phyloP scores from a whole-genome alignment of 1,140 invertebrate genomes.

The Saxidomus purpurata region DNA sequence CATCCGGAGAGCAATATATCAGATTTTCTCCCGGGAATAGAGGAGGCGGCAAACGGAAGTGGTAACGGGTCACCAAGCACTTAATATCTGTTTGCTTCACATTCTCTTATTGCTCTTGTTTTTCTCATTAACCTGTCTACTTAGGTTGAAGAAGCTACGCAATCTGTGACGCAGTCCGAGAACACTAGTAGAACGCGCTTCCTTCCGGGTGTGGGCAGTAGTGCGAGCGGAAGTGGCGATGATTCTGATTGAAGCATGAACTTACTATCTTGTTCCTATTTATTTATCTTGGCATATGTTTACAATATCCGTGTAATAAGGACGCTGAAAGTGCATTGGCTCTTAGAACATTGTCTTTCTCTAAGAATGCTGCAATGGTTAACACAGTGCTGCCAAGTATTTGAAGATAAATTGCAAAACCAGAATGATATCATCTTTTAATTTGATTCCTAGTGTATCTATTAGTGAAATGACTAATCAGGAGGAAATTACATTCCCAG shows the following conservation, averaged over 20 bases:
- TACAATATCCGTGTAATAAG: too few species aligned
- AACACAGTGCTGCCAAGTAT: too few species aligned
- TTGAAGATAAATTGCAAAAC: too few species aligned
- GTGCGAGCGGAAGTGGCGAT: constrained; percentile 77
- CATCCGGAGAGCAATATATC: background rate
- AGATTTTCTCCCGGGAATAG: constrained; percentile 19
- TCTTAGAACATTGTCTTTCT: too few species aligned
- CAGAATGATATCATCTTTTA: too few species aligned
- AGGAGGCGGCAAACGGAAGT: constrained; percentile 7
- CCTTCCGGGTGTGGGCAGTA: constrained; percentile 79
- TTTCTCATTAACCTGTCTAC: constrained; percentile 5
- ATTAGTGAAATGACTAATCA: too few species aligned
- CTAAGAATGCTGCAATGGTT: too few species aligned
- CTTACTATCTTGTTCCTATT: background rate
- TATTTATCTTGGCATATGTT: too few species aligned
- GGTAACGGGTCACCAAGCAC: constrained; percentile 43
- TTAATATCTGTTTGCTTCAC: constrained; percentile 28
- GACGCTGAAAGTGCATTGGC: too few species aligned
- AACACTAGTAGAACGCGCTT: constrained; percentile 79
- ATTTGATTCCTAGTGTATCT: too few species aligned
- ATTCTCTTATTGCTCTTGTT: background rate
- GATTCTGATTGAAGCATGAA: constrained; percentile 77
- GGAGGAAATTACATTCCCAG: too few species aligned
- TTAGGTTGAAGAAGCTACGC: constrained; percentile 85
- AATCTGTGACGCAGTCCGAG: constrained; percentile 84